Evolutionary conservation across 2,113 vertebrate species (phyloP), one percentile per base, ranked within the genome.

Genomic region (Lamprologus sp.): DNA sequence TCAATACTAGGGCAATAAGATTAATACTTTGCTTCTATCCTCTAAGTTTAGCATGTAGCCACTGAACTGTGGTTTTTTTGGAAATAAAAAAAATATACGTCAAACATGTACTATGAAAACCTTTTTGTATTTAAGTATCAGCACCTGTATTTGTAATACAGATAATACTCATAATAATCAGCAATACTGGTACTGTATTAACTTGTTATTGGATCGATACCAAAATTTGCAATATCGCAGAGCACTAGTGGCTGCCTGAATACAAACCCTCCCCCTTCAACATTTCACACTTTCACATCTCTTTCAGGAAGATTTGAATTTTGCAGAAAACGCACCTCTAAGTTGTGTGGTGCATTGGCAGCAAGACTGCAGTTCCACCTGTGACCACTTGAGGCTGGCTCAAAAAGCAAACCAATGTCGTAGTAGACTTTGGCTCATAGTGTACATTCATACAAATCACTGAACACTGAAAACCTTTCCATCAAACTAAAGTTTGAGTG

Each of bases 61-160:
- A 37, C 60, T 65, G 60, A 13, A 65, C 1, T 65, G 60, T 37
- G 31, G 0, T 63, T 40, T 40, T 63, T 65, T n/a, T 37, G 60
- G 60, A 37, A 65, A 65, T n/a, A 7, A 65, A n/a, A 35, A 37
- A n/a, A 0, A 65, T n/a, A 65, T 65, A n/a, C 2, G 0, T n/a
- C 17, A 65, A 35, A 63, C 31, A 63, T 63, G 58, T 35, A 12
- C 31, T 65, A 65, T 65, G 17, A 65, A 65, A 65, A 65, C 17
- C 33, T 37, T 65, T 65, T 65, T 37, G 31, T 35, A 35, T 65
- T 37, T 65, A 35, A 65, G 60, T 65, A 65, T 65, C 17, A 65
- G 31, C 60, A 37, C 17, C 60, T 35, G 31, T 65, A 65, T 65
- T 37, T 65, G 31, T 12, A 65, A 65, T 65, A 37, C 19, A 65